These are phyloP conservation scores for Mormyrops boulengeri DNA, from an alignment of 2,797 vertebrate genomes.

Conservation along the genomic window DNA sequence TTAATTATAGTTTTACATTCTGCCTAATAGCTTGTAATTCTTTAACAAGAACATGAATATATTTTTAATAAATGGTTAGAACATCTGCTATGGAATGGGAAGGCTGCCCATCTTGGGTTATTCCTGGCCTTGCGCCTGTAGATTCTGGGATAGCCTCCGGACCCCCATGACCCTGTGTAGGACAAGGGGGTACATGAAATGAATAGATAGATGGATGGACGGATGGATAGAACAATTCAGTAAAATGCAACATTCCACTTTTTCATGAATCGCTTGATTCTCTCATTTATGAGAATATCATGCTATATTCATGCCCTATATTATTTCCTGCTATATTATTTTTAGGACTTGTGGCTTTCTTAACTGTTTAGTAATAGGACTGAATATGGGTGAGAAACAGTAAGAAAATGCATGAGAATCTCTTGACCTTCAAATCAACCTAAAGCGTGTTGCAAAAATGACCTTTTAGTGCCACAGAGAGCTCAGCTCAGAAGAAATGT, in stretches of 20 bases:
- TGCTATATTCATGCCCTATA: background rate
- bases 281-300: background rate
- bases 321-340: background rate
- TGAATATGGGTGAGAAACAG: background rate
- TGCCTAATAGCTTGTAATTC: background rate
- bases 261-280: background rate
- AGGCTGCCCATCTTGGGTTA: background rate
- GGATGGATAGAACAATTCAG: background rate
- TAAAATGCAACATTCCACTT: background rate
- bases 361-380: background rate
- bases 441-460: background rate
- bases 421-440: background rate
- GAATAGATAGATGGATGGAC: background rate
- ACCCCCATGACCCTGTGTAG: background rate
- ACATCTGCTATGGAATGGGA: background rate
- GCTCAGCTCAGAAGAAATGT: slow-evolving; percentile 5
- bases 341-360: background rate
- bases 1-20: background rate
- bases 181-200: background rate
- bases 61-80: background rate
- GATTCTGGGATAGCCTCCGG: background rate
- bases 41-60: background rate
- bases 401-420: background rate
- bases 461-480: slow-evolving; percentile 15
- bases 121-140: background rate